These are phyloP conservation scores for Psittacara wagleri DNA, from an alignment of 2,113 vertebrate genomes.

Conservation along the genomic window DNA sequence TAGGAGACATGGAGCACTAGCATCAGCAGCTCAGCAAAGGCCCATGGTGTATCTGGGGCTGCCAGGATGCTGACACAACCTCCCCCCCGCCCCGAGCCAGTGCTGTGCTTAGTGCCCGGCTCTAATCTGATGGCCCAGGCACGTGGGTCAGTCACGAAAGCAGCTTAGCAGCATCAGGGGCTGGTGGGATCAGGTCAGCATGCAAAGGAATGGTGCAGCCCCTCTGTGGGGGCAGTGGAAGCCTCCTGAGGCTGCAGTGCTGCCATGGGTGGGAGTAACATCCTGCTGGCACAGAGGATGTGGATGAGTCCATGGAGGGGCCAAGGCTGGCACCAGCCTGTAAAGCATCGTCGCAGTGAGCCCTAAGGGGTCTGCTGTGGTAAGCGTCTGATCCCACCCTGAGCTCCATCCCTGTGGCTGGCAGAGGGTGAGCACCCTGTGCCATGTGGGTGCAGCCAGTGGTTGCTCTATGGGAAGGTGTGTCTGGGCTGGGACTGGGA, in stretches of 20 bases:
- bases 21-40: background rate
- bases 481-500: background rate
- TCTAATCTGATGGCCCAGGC: background rate
- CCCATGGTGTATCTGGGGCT: fast-evolving
- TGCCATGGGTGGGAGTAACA: fast-evolving
- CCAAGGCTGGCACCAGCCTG: background rate
- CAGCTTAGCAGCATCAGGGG: background rate
- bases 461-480: background rate
- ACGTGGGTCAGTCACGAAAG: background rate
- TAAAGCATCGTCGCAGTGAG: background rate
- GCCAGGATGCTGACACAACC: background rate
- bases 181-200: background rate
- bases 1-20: background rate
- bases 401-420: fast-evolving
- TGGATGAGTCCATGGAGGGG: background rate
- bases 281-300: background rate
- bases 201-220: background rate
- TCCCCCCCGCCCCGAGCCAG: background rate
- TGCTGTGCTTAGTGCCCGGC: background rate
- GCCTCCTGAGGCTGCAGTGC: background rate
- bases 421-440: background rate
- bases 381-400: fast-evolving
- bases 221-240: background rate
- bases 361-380: background rate
- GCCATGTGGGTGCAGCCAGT: background rate